phyloP scores from a whole-genome alignment of 2,888 invertebrate species.

The Mechanitis mazaeus region DNA sequence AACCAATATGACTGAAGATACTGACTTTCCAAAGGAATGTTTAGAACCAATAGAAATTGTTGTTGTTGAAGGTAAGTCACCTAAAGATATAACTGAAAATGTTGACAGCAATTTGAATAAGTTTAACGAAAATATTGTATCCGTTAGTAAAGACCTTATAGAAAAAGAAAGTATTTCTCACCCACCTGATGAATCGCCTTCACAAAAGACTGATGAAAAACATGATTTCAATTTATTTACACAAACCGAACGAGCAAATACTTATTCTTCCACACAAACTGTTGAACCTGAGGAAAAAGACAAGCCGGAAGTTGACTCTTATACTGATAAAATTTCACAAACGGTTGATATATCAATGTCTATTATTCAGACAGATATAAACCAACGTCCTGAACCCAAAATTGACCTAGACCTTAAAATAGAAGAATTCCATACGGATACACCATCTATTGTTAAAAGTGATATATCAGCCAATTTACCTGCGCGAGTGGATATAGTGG shows the following conservation, averaged over 20 bases:
- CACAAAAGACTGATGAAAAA: constrained; percentile 34
- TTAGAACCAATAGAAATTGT: background rate
- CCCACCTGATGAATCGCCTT: constrained; percentile 11
- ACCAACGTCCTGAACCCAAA: constrained; percentile 46
- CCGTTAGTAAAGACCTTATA: too few species aligned
- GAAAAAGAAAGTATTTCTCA: too few species aligned
- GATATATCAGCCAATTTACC: constrained; percentile 57
- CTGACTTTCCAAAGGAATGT: constrained; percentile 41
- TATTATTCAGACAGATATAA: constrained; percentile 46
- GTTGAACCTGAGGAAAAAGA: constrained; percentile 29
- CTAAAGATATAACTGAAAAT: background rate
- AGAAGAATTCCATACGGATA: constrained; percentile 44
- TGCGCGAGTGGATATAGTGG: constrained; percentile 48
- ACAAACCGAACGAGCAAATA: constrained; percentile 54
- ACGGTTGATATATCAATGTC: constrained; percentile 56
- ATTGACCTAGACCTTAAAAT: constrained; percentile 55
- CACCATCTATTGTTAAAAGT: constrained; percentile 54
- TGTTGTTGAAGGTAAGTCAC: background rate
- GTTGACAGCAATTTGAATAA: too few species aligned
- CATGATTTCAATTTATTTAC: constrained; percentile 48
- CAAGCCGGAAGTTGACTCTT: constrained; percentile 7
- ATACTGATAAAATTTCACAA: constrained; percentile 14
- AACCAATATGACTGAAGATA: constrained; percentile 46
- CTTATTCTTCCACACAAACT: constrained; percentile 31
- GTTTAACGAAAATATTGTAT: too few species aligned